phyloP scores from a whole-genome alignment of 2,797 vertebrate genomes.

The Muscicapa striata region DNA sequence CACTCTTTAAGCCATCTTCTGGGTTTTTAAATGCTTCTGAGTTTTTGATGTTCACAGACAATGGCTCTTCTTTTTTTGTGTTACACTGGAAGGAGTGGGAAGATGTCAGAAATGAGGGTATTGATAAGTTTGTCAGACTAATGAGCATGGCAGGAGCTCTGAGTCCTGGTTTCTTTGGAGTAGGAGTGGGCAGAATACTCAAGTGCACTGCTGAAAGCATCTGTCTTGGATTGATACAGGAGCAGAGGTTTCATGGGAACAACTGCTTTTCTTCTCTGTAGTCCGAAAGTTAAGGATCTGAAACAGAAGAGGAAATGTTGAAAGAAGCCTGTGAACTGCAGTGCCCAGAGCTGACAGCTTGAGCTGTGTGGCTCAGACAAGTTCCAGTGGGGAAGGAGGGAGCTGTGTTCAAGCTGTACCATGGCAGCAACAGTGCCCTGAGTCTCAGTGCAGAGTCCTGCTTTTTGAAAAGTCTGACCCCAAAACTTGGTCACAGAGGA shows the following conservation, averaged over 20 bases:
- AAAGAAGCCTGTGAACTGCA: background rate
- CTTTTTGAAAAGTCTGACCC: background rate
- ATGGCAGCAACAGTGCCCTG: background rate
- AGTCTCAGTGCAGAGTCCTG: rapidly evolving
- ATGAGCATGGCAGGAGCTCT: background rate
- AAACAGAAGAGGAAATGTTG: background rate
- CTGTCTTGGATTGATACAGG: background rate
- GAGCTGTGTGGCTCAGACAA: background rate
- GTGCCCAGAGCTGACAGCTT: background rate
- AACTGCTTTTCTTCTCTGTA: background rate
- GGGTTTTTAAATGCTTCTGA: background rate
- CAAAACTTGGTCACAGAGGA: background rate
- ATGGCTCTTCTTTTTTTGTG: background rate
- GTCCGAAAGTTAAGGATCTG: background rate
- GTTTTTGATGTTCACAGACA: background rate
- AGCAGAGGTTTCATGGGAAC: background rate
- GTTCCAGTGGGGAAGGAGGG: background rate
- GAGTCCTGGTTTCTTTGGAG: background rate
- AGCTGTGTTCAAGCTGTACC: background rate
- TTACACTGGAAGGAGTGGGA: background rate
- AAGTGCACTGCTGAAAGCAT: background rate
- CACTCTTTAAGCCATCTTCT: background rate
- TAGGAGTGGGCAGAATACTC: background rate
- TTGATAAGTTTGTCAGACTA: background rate
- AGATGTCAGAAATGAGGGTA: background rate